Percentiles rank a stretch among this genome's conserved stretches.
Conservation (phyloP, 2,797 vertebrate genomes). For the Trematocara caparti region DNA sequence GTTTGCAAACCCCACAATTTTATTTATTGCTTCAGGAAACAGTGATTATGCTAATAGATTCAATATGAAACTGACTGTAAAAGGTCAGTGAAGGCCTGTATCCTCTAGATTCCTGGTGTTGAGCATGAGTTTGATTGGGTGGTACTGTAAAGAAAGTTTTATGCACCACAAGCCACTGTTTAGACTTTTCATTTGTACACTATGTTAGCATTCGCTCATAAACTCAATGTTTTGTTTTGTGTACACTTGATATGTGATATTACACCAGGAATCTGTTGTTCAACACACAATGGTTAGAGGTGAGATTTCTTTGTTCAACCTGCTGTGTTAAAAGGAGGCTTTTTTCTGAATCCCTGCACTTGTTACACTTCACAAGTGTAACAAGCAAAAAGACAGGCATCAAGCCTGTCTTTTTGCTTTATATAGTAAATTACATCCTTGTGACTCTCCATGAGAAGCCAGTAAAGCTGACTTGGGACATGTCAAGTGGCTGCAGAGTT, state of each 20-base stretch:
- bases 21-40: not conserved
- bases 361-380: not conserved
- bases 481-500: constrained; percentile 10
- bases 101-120: not conserved
- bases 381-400: not conserved
- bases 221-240: not conserved
- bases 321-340: not conserved
- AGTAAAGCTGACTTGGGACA: constrained; percentile 20
- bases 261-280: not conserved
- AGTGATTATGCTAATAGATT: not conserved
- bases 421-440: constrained; percentile 26
- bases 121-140: not conserved
- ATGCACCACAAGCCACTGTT: not conserved
- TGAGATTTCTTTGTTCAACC: not conserved
- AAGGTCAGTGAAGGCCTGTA: not conserved
- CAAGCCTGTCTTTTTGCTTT: constrained; percentile 21
- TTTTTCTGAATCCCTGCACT: not conserved
- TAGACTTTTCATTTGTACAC: not conserved
- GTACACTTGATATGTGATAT: not conserved
- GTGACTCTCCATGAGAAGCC: constrained; percentile 37
- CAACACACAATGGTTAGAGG: not conserved
- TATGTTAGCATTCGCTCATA: not conserved
- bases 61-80: not conserved
- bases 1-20: not conserved
- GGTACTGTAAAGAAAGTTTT: not conserved